Conservation (phyloP, 1,140 invertebrate genomes). For the Drosophila pandora region DNA sequence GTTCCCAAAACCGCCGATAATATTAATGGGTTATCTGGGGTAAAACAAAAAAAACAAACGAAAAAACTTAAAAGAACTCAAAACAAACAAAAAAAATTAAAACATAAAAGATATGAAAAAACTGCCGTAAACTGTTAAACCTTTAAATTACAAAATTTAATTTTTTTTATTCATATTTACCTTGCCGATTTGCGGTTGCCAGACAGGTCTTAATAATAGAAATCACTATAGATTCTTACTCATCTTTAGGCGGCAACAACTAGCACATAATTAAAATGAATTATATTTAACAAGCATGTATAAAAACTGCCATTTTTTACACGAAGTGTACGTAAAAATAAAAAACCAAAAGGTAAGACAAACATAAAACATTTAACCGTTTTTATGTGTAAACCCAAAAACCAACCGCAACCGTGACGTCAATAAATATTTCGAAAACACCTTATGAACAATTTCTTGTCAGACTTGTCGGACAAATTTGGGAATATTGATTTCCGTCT, state of each 20-base stretch:
- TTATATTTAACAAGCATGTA: constrained; percentile 70
- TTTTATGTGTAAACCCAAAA: constrained; percentile 46
- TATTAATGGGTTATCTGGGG: constrained; percentile 78
- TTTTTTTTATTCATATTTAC: constrained; percentile 10
- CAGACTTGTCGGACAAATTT: neutral
- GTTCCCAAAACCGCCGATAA: constrained; percentile 80
- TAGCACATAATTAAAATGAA: constrained; percentile 70
- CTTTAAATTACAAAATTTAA: constrained; percentile 46
- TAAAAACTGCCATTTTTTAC: constrained; percentile 80
- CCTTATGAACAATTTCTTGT: constrained; percentile 1
- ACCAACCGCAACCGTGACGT: constrained; percentile 23
- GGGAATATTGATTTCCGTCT: neutral
- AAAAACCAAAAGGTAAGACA: constrained; percentile 33
- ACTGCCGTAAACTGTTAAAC: constrained; percentile 78
- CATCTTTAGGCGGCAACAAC: constrained; percentile 62
- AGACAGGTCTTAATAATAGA: constrained; percentile 1
- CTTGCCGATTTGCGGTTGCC: constrained; percentile 24
- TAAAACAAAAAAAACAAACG: constrained; percentile 51
- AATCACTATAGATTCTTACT: constrained; percentile 52
- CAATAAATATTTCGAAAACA: constrained; percentile 27
- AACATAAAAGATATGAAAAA: constrained; percentile 35
- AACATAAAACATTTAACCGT: constrained; percentile 37
- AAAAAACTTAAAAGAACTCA: constrained; percentile 33
- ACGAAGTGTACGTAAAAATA: constrained; percentile 64
- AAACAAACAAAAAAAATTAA: constrained; percentile 30